Evolutionary conservation across 2,888 invertebrate species (phyloP).

Genomic region (Hirtodrosophila alboralis): DNA sequence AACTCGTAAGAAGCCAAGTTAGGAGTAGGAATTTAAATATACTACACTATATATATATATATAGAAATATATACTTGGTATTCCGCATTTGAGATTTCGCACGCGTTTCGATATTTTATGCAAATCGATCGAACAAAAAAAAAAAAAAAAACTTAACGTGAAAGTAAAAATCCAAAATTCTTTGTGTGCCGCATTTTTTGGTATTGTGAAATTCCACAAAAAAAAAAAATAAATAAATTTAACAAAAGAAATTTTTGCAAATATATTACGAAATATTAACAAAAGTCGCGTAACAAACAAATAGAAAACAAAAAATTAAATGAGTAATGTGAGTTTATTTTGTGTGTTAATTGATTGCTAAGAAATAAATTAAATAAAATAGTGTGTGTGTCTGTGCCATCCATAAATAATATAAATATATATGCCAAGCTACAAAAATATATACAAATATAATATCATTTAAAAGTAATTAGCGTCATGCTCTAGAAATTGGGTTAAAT

Average conservation of each 20-base stretch:
- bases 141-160: conserved; percentile 50
- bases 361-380: too few species aligned
- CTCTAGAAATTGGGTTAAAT: conserved; percentile 74
- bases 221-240: too few species aligned
- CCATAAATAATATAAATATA: conserved; percentile 38
- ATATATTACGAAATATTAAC: conserved; percentile 64
- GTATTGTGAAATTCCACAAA: conserved; percentile 60
- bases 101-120: conserved; percentile 52
- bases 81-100: conserved; percentile 10
- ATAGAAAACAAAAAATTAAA: conserved; percentile 53
- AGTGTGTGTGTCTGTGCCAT: conserved; percentile 48
- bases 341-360: conserved; percentile 73
- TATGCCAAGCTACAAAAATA: conserved; percentile 5
- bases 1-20: conserved; percentile 4
- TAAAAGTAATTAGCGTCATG: conserved; percentile 72
- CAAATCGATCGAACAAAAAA: conserved; percentile 32
- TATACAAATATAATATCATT: conserved; percentile 41
- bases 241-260: conserved; percentile 58
- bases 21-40: conserved; percentile 7
- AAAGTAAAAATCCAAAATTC: conserved; percentile 76
- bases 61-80: not conserved
- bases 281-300: conserved; percentile 52
- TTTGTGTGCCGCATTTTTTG: conserved; percentile 55
- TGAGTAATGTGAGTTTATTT: conserved; percentile 52
- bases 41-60: not conserved